These are phyloP conservation scores for Cynaeus angustus DNA, from an alignment of 2,888 invertebrate species.

Conservation along the genomic window DNA sequence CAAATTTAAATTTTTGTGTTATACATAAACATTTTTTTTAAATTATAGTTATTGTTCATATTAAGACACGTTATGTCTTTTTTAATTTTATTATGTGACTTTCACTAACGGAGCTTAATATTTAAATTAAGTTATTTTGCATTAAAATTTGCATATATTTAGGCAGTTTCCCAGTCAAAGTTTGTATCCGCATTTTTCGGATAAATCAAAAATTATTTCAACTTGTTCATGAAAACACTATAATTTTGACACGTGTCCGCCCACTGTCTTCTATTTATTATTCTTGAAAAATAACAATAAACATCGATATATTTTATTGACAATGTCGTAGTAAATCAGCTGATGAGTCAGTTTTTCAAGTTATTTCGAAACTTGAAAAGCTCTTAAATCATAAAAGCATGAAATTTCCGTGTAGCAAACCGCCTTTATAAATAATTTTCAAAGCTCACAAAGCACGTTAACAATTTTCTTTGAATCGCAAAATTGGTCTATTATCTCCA, in stretches of 20 bases:
- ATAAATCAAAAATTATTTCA: neutral
- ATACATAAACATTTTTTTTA: slow-evolving; percentile 6
- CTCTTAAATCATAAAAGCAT: no score
- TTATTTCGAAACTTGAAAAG: no score
- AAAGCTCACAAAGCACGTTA: no score
- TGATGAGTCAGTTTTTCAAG: slow-evolving; percentile 20
- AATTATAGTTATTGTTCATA: slow-evolving; percentile 22
- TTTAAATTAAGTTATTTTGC: neutral
- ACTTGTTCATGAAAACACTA: neutral
- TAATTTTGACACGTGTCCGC: no score
- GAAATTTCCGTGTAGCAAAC: no score
- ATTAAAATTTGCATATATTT: slow-evolving; percentile 6
- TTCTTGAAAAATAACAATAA: neutral
- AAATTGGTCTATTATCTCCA: no score
- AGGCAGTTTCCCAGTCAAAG: neutral
- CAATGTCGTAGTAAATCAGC: slow-evolving; percentile 2
- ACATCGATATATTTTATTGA: slow-evolving; percentile 14
- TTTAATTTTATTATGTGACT: neutral
- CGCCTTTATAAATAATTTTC: no score
- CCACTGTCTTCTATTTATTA: no score
- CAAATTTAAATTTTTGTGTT: slow-evolving; percentile 22
- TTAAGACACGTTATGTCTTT: slow-evolving; percentile 9
- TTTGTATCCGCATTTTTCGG: neutral
- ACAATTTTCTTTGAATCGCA: no score
- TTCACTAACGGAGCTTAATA: slow-evolving; percentile 2